Evolutionary conservation across 2,888 invertebrate genomes (phyloP).

Genomic region (Abscondita cerata): DNA sequence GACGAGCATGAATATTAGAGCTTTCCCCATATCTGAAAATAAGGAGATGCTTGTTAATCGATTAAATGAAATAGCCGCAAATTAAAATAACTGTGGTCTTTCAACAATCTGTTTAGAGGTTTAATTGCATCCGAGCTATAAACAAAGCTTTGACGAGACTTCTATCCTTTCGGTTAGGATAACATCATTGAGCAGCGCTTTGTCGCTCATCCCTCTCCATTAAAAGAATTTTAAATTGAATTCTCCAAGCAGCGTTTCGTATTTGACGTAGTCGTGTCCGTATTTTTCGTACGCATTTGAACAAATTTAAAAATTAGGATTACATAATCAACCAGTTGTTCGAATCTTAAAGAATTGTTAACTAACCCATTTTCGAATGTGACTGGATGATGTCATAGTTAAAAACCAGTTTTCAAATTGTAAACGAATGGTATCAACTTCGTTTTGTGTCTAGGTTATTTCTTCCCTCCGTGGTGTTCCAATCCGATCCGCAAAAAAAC

Average conservation of each 20-base stretch:
- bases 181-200: constrained; percentile 10
- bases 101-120: constrained; percentile 48
- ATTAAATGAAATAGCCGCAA: too few species aligned
- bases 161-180: constrained; percentile 12
- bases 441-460: neutral
- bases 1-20: neutral
- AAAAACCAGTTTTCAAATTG: constrained; percentile 18
- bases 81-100: too few species aligned
- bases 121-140: constrained; percentile 24
- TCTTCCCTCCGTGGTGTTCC: neutral
- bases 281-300: neutral
- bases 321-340: constrained; percentile 26
- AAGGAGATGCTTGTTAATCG: too few species aligned
- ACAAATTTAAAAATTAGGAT: constrained; percentile 4
- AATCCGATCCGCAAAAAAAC: neutral
- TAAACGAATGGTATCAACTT: constrained; percentile 2
- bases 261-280: neutral
- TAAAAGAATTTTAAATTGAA: constrained; percentile 17
- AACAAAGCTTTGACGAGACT: constrained; percentile 21
- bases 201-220: constrained; percentile 17
- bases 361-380: constrained; percentile 20
- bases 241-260: neutral
- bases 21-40: constrained; percentile 38
- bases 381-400: constrained; percentile 19
- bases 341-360: constrained; percentile 14